Conservation (phyloP, 2,113 vertebrate species). For the Takifugu flavidus region DNA sequence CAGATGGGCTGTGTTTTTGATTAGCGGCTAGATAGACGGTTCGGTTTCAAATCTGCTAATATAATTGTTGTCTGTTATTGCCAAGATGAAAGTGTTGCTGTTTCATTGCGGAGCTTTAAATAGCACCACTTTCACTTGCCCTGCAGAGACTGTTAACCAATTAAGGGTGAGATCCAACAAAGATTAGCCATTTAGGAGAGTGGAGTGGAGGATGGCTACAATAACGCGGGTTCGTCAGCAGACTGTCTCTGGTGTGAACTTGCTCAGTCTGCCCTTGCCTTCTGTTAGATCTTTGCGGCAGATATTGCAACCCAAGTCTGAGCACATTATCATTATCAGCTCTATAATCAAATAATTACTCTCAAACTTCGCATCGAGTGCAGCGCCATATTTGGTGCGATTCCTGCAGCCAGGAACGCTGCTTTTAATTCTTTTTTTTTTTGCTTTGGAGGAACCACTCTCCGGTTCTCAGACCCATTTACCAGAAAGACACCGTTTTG, state of each 20-base stretch:
- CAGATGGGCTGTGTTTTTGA: constrained; percentile 80
- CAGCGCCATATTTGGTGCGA: not conserved
- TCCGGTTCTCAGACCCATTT: too few species aligned
- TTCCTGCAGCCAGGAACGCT: too few species aligned
- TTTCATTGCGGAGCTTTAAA: constrained; percentile 76
- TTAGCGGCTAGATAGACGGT: constrained; percentile 76
- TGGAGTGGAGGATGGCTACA: constrained; percentile 68
- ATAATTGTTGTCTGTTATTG: constrained; percentile 80
- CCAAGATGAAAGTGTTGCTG: constrained; percentile 79
- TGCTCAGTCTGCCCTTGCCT: constrained; percentile 70
- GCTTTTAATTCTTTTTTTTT: too few species aligned
- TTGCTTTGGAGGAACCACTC: too few species aligned
- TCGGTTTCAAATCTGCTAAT: constrained; percentile 75
- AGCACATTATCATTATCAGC: constrained; percentile 35
- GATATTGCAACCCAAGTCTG: constrained; percentile 36
- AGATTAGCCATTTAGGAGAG: constrained; percentile 77
- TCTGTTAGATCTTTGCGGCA: constrained; percentile 62
- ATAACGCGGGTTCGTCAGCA: constrained; percentile 68
- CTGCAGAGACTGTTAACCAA: constrained; percentile 79
- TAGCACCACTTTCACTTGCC: constrained; percentile 77
- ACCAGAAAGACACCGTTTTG: too few species aligned
- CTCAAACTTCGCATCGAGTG: constrained; percentile 5
- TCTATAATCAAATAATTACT: constrained; percentile 21
- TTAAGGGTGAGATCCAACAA: constrained; percentile 78
- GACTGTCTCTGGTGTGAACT: constrained; percentile 66